A percentile compares a stretch with the other conserved stretches of the same genome.
Conservation (phyloP, 2,888 invertebrate genomes). For the Ptychoptera contaminata region DNA sequence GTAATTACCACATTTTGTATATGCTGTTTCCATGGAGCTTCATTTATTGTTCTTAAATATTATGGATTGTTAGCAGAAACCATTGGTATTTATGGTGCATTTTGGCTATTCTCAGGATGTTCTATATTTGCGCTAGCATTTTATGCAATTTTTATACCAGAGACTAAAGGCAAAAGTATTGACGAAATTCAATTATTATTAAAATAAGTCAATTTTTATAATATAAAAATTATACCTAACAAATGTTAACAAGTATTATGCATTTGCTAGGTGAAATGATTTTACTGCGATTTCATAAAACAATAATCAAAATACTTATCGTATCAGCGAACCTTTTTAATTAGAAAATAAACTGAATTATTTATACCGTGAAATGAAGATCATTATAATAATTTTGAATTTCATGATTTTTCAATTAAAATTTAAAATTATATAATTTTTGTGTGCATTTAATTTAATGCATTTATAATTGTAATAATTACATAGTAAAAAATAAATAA, state of each 20-base stretch:
- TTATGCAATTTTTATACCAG: slow-evolving; percentile 19
- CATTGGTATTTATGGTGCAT: slow-evolving; percentile 19
- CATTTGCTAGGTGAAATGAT: too few relatives aligned
- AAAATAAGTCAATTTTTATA: background rate
- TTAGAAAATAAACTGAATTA: too few relatives aligned
- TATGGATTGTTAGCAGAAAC: slow-evolving; percentile 12
- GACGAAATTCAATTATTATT: background rate
- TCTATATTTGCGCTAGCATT: slow-evolving; percentile 19
- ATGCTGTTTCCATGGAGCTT: background rate
- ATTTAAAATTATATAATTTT: too few relatives aligned
- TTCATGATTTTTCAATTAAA: too few relatives aligned
- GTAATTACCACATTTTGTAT: background rate
- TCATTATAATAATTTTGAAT: too few relatives aligned
- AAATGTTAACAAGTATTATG: background rate
- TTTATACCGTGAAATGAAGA: too few relatives aligned
- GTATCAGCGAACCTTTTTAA: too few relatives aligned
- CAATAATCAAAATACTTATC: too few relatives aligned
- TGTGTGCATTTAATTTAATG: too few relatives aligned
- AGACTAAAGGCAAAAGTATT: slow-evolving; percentile 22
- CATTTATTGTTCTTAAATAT: background rate
- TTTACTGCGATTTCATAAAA: too few relatives aligned
- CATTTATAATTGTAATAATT: too few relatives aligned
- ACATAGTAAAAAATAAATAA: too few relatives aligned
- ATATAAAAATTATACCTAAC: background rate
- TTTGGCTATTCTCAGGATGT: slow-evolving; percentile 22